A percentile compares a stretch with the other conserved stretches of the same genome.
Conservation (phyloP, 1,140 invertebrate species). For the Lutraria rhynchaena region DNA sequence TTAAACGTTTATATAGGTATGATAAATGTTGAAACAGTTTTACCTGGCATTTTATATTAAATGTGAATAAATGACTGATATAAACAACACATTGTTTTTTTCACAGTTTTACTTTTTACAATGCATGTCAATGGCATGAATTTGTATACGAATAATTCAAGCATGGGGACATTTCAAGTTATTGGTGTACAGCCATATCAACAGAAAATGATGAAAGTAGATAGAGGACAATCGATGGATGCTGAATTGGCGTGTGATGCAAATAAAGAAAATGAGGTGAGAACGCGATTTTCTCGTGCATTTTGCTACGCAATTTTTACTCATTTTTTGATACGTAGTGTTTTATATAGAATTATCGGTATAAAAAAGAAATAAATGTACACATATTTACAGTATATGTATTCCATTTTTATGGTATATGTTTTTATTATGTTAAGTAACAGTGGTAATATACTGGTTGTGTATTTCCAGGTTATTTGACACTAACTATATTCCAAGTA, state of each 20-base stretch:
- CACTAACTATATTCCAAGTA: too few species aligned
- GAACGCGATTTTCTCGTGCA: not conserved
- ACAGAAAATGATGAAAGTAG: constrained; percentile 28
- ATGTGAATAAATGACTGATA: constrained; percentile 18
- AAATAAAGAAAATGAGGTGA: constrained; percentile 55
- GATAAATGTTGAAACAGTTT: constrained; percentile 3
- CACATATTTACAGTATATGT: too few species aligned
- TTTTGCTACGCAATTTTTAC: too few species aligned
- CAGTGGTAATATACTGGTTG: too few species aligned
- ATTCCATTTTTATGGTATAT: too few species aligned
- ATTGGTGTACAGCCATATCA: constrained; percentile 26
- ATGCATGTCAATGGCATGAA: constrained; percentile 50
- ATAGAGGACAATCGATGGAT: constrained; percentile 2
- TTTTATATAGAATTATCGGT: too few species aligned
- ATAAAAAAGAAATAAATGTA: too few species aligned
- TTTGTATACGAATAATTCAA: constrained; percentile 16
- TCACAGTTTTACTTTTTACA: constrained; percentile 35
- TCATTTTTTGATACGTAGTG: too few species aligned
- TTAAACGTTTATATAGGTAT: constrained; percentile 1
- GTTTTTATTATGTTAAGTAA: too few species aligned
- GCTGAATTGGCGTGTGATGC: not conserved
- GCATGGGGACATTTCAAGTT: constrained; percentile 37
- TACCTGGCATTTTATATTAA: constrained; percentile 4
- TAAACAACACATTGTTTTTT: constrained; percentile 19
- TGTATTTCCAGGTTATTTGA: too few species aligned